Percentiles rank a stretch among this genome's conserved stretches.
Evolutionary conservation across 1,140 invertebrate species (phyloP).

Genomic region (Chlorops oryzae): DNA sequence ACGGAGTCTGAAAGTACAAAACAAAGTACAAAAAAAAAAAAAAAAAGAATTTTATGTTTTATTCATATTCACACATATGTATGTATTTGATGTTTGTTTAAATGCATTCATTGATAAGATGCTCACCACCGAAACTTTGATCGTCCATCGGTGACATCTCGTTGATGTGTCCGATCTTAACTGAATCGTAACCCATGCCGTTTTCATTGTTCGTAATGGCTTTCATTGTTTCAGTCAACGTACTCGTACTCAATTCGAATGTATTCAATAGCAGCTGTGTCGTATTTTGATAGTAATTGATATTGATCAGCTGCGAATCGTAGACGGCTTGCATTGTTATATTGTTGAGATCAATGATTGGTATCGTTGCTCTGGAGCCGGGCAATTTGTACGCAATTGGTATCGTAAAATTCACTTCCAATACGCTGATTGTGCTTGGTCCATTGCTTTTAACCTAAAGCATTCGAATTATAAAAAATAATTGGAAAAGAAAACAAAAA

Average conservation of each 20-base stretch:
- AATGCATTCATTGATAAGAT: no score
- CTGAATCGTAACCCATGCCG: slow-evolving; percentile 23
- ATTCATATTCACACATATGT: no score
- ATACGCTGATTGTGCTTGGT: slow-evolving; percentile 33
- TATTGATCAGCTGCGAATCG: slow-evolving; percentile 28
- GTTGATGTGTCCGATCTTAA: slow-evolving; percentile 27
- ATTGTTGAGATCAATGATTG: slow-evolving; percentile 33
- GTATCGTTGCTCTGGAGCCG: slow-evolving; percentile 25
- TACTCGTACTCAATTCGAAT: slow-evolving; percentile 21
- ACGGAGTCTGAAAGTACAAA: slow-evolving; percentile 21
- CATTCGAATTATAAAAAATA: no score
- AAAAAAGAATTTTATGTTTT: not conserved
- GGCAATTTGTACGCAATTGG: slow-evolving; percentile 36
- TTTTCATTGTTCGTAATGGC: slow-evolving; percentile 17
- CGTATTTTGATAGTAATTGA: slow-evolving; percentile 36
- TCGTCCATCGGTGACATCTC: no score
- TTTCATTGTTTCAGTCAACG: slow-evolving; percentile 13
- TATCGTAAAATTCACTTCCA: slow-evolving; percentile 36
- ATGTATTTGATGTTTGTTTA: no score
- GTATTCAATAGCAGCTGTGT: slow-evolving; percentile 31
- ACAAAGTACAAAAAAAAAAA: no score
- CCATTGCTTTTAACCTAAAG: slow-evolving; percentile 35
- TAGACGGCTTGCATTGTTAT: slow-evolving; percentile 37
- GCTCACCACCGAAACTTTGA: no score
- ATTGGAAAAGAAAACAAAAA: not conserved